These are phyloP conservation scores for Barbus barbus DNA, from an alignment of 2,113 vertebrate genomes.

Conservation along the genomic window DNA sequence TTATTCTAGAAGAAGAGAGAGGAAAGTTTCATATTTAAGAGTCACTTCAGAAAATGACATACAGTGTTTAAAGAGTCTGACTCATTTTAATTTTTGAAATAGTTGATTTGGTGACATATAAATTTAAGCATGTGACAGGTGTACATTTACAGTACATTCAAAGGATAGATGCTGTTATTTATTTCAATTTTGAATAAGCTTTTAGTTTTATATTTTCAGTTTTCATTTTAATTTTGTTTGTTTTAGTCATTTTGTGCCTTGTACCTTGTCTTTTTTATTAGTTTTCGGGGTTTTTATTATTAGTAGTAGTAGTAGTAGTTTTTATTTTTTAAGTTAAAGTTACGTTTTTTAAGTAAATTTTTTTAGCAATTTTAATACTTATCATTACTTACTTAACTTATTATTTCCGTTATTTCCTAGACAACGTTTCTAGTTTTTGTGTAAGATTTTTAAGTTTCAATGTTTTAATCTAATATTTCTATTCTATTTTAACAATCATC, in stretches of 20 bases:
- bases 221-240: not conserved
- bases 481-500: not conserved
- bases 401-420: not conserved
- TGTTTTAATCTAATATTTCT: not conserved
- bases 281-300: not conserved
- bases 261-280: not conserved
- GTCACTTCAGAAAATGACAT: not conserved
- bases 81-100: too few relatives aligned
- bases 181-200: not conserved
- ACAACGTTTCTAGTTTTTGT: not conserved
- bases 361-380: not conserved
- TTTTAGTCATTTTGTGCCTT: not conserved
- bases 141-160: too few relatives aligned
- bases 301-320: too few relatives aligned
- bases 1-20: constrained; percentile 74
- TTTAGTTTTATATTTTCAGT: not conserved
- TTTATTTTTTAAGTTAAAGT: too few relatives aligned
- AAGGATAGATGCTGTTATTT: not conserved
- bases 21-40: not conserved
- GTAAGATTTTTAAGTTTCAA: not conserved
- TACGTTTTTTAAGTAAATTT: too few relatives aligned
- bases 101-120: not conserved
- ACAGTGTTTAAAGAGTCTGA: not conserved
- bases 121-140: too few relatives aligned
- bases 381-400: too few relatives aligned